Evolutionary conservation across 2,888 invertebrate genomes (phyloP), one percentile per base, ranked within the genome.

Genomic region (Hydrotaea diabolus): DNA sequence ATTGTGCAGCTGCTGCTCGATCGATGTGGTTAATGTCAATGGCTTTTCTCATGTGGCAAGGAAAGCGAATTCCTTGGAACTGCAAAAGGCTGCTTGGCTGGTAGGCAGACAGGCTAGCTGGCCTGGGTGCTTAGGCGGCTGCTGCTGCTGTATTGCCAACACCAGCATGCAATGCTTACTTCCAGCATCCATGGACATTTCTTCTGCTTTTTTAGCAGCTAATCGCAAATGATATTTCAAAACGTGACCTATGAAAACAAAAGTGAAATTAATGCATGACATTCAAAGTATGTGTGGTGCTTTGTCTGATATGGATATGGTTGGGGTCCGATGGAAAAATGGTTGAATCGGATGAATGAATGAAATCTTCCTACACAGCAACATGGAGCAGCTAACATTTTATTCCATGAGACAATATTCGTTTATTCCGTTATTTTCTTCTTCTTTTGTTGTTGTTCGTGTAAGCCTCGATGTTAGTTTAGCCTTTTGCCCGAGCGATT

Each of bases 161-260:
- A 1, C 11, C 26, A 59, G 26, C 59, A 26, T 15, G 2, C 15
- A 5, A 59, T 13, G 5, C 23, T 2, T 11, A 26, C 59, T 9
- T 59, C 62, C 46, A 74, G 19, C 49, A 53, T 23, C 11, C 39
- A 31, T 62, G 39, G 21, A 1, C 39, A 31, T 62, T 11, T 8
- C 62, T 26, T 26, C n/a, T 39, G 21, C 83, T 84, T 81, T 77
- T 78, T 66, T 74, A 78, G 75, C 49, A 72, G 81, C 76, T 82
- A 79, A 79, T 79, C 76, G 78, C 73, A 77, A 82, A 66, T 85
- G 85, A 85, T 82, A 82, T 85, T 85, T 77, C 23, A 82, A 85
- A 85, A 85, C 85, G 85, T 85, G 85, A 85, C 82, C 85, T 82
- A 74, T 23, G 85, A 85, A 82, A 85, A 85, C 79, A 82, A 82